Percentiles rank a stretch among this genome's conserved stretches.
Evolutionary conservation across 2,888 invertebrate genomes (phyloP).

Genomic region (Hyposoter didymator): DNA sequence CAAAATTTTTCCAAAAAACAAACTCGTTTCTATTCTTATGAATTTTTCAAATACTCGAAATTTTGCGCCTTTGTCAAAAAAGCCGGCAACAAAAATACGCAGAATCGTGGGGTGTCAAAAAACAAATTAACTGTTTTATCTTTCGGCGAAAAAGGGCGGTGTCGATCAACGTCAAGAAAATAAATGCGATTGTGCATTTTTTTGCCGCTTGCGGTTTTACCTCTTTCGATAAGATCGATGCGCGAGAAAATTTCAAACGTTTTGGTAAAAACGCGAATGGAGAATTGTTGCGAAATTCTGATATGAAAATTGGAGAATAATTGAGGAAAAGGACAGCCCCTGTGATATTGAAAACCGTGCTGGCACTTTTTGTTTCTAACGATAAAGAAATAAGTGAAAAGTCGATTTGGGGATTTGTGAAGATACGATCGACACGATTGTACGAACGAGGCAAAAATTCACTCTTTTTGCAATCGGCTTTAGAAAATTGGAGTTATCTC

Average conservation of each 20-base stretch:
- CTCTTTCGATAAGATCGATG: background rate
- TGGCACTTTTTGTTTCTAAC: slow-evolving; percentile 3
- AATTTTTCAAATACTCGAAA: background rate
- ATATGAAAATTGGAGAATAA: background rate
- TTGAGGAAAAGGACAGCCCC: background rate
- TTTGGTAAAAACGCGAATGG: background rate
- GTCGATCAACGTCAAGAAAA: background rate
- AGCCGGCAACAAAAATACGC: background rate
- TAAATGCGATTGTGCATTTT: background rate
- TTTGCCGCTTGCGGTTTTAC: background rate
- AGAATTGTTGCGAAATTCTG: background rate
- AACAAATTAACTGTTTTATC: background rate
- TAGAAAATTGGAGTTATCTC: slow-evolving; percentile 32
- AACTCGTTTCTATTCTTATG: background rate
- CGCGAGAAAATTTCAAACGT: background rate
- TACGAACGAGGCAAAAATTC: slow-evolving; percentile 9
- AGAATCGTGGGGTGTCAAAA: background rate
- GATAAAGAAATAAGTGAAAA: slow-evolving; percentile 16
- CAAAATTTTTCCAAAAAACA: background rate
- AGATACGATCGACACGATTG: slow-evolving; percentile 30
- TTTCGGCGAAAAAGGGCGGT: background rate
- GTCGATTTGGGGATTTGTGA: slow-evolving; percentile 18
- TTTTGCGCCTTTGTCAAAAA: background rate
- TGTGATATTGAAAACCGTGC: slow-evolving; percentile 12
- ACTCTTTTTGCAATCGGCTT: background rate